Evolutionary conservation across 2,797 vertebrate species (phyloP).

Genomic region (Linurgus olivaceus): DNA sequence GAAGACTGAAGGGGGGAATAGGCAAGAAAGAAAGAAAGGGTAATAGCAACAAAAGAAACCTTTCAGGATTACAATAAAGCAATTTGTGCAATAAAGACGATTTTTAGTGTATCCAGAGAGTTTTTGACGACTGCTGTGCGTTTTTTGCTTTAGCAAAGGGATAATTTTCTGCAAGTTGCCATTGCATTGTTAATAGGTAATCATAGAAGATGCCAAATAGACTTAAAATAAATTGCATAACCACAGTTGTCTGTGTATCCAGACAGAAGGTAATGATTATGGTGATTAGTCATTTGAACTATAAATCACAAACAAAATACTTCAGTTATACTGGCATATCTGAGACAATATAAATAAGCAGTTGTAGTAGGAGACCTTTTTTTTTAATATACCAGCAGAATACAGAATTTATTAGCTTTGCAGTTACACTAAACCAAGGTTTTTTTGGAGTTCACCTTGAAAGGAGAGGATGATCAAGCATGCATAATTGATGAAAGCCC

Average conservation of each 20-base stretch:
- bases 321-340: neutral
- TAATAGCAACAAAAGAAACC: neutral
- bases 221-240: slow-evolving; percentile 28
- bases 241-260: neutral
- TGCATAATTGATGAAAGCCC: neutral
- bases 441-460: neutral
- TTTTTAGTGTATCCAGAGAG: neutral
- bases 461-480: neutral
- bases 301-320: slow-evolving; percentile 9
- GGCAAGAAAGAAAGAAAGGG: neutral
- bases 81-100: neutral
- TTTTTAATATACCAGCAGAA: neutral
- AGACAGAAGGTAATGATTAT: slow-evolving; percentile 6
- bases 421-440: neutral
- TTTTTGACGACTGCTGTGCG: neutral
- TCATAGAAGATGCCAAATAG: neutral
- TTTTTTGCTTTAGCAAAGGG: neutral
- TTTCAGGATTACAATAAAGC: neutral
- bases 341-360: neutral
- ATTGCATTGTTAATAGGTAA: neutral
- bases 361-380: neutral
- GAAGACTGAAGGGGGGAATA: neutral
- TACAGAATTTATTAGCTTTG: neutral
- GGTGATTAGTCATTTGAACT: neutral
- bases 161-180: neutral